Evolutionary conservation across 2,797 vertebrate genomes (phyloP), one percentile per base, ranked within the genome.

Genomic region (Chloroceryle amazona): DNA sequence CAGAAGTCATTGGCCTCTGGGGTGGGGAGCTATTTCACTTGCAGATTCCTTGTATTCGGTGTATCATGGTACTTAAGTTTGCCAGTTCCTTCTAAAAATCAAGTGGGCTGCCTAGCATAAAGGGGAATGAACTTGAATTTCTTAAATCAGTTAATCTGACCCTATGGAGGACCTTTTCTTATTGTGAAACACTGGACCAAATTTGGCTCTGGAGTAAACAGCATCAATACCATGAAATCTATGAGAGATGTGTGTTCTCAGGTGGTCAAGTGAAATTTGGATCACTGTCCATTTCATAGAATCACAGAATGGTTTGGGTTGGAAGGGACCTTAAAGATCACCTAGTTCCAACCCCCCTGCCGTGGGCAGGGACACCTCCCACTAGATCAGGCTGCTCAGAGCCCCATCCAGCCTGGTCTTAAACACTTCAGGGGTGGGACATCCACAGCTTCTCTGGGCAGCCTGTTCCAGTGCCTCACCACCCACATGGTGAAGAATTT

Each of bases 151-250:
- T 72, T 78, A 20, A 60, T 89, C 47, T 82, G 87, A 22, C 51
- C 85, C 68, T 74, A 1, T 35, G 67, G 58, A 87, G 61, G 62
- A 57, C 19, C 41, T 96, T 55, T 76, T 33, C 65, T 62, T 61
- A 31, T 67, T 62, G 47, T 46, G 82, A 92, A 74, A 90, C 76
- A 90, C 79, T 96, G 95, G 93, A 93, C 89, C 94, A 96, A 94
- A 96, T 90, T 76, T 86, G 75, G 46, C 78, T 76, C 85, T 91
- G 81, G 73, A 89, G 63, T 83, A 70, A 83, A 68, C 0, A 0
- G 22, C 21, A 16, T 87, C 68, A 52, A 20, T 86, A 79, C 58
- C 79, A 42, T 78, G 65, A 87, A 78, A 82, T 55, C 35, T 80
- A 9, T 31, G 84, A 93, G 83, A 76, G 63, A 22, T 0, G 0